These are phyloP conservation scores for Chinchilla lanigera DNA, from an alignment of 2,113 vertebrate species.

Conservation along the genomic window DNA sequence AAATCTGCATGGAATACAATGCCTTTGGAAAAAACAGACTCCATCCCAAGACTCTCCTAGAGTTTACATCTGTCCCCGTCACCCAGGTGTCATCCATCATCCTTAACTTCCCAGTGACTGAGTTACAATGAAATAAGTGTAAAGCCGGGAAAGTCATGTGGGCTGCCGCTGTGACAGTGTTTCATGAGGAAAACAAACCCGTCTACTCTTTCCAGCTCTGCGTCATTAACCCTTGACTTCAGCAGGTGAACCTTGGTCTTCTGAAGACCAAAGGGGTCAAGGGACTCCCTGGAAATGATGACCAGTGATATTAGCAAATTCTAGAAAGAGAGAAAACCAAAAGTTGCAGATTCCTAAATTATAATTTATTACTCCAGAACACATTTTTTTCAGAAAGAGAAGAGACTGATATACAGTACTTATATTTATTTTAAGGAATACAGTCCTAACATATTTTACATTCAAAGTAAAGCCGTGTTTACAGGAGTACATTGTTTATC, in stretches of 20 bases:
- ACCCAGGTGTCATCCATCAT: conserved; percentile 32
- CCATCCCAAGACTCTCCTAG: background rate
- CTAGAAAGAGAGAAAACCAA: conserved; percentile 45
- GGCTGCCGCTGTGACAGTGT: background rate
- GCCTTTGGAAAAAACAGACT: conserved; percentile 29
- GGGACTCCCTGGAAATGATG: conserved; percentile 44
- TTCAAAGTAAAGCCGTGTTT: conserved; percentile 21
- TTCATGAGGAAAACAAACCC: conserved; percentile 7
- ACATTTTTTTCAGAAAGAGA: conserved; percentile 20
- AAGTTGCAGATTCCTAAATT: background rate
- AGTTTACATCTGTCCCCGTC: background rate
- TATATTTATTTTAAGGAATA: conserved; percentile 17
- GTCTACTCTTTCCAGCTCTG: background rate
- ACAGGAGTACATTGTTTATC: conserved; percentile 28
- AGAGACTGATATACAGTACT: background rate
- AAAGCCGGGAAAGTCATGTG: conserved; percentile 9
- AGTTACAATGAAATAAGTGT: conserved; percentile 45
- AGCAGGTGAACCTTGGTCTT: conserved; percentile 35
- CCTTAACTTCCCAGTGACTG: background rate
- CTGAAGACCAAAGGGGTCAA: conserved; percentile 35
- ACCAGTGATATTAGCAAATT: conserved; percentile 49
- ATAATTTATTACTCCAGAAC: background rate
- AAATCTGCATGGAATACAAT: background rate
- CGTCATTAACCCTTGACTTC: conserved; percentile 73
- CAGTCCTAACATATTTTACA: conserved; percentile 6